Evolutionary conservation across 2,888 invertebrate species (phyloP), one percentile per base, ranked within the genome.

Genomic region (Rhodophaea formosa): DNA sequence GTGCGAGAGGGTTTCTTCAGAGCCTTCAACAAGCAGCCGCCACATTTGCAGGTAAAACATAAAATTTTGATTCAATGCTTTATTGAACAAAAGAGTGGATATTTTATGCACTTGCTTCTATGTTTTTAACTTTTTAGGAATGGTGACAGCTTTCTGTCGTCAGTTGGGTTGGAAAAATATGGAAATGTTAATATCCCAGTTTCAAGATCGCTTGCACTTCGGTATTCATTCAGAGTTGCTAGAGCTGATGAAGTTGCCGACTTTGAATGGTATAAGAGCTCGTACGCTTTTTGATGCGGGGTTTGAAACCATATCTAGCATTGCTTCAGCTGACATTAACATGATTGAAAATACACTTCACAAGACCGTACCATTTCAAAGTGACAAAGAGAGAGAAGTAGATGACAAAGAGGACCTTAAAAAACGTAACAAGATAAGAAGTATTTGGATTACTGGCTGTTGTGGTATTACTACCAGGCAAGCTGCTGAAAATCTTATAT

Each of bases 91-190:
- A 2, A 23, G 23, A 23, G 23, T 23, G 5, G 3, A 2, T 23
- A 12, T 39, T n/a, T n/a, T 5, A 39, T 35, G 2, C 35, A 35
- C 35, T 7, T 35, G 35, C 1, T 35, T 6, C 10, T 35, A 35
- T 35, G 35, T n/a, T 39, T 39, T 39, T 10, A 12, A 6, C 14
- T 32, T 74, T 83, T 72, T 67, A 96, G 98, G 98, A 58, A 99
- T 99, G 96, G 97, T 99, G 0, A 97, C 98, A 3, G 95, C 97
- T n/a, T 99, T 99, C 88, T 98, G 98, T 82, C 94, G 94, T 63
- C 95, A 97, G 56, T 88, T 99, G 10, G 97, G 98, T 23, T 99
- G 99, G 99, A 94, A 93, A 65, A 97, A 96, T 77, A 92, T 99
- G 74, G 96, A 98, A 80, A 90, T 97, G 64, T 91, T 99, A 44